Evolutionary conservation across 2,113 vertebrate species (phyloP), one percentile per base, ranked within the genome.

Genomic region (Neofelis nebulosa): DNA sequence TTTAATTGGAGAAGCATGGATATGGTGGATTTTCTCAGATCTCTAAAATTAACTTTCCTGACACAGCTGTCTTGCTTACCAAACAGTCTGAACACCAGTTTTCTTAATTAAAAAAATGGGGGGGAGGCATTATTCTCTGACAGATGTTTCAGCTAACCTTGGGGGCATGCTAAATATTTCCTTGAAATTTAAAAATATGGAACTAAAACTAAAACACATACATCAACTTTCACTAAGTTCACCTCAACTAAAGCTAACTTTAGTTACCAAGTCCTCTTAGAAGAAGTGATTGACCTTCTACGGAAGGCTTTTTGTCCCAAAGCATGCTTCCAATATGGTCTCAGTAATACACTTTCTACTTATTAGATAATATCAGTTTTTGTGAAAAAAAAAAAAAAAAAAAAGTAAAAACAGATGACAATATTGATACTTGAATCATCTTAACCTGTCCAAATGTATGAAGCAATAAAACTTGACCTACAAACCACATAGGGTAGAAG

Each of bases 111-210:
- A 85, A 91, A 55, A 23, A 61, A 23, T 8, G 23, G 33, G 94
- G 23, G 23, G 27, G 94, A 88, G 85, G 15, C 25, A 84, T 4
- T 89, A 38, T 29, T 80, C 45, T 71, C 74, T 79, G 63, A 57
- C 6, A 55, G 23, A 91, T 55, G 15, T 91, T 71, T 83, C 50
- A 61, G 52, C 36, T 95, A 65, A 31, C 3, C 33, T 55, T 93
- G 41, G n/a, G 41, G n/a, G 55, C 61, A 93, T 82, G 57, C 19
- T 76, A n/a, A 97, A 4, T 91, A 76, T 33, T 82, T 93, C n/a
- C 68, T 45, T 95, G 66, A 87, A 90, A 87, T 93, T 87, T 82
- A 93, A 86, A 95, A 93, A 93, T n/a, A 87, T 1, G 52, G 12
- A 92, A 74, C 48, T 76, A 95, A 86, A 92, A 74, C 52, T 50